Base-by-base conservation (phyloP, 2,113 vertebrate genomes). In the Tenebrosternarchus preto region DNA sequence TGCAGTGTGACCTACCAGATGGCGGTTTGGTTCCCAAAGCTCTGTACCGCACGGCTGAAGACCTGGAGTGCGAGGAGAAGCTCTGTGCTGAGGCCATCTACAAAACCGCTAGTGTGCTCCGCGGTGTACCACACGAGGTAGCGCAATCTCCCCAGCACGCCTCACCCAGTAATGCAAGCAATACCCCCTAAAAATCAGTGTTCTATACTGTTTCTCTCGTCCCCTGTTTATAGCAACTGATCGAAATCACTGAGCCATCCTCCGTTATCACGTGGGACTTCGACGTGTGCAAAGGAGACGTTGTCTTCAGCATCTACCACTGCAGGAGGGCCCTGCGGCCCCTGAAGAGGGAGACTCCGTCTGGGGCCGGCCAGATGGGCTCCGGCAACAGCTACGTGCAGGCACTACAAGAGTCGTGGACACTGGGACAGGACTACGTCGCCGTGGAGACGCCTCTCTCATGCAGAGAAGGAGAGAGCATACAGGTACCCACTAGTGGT, bases 241-340 rank as follows among this genome's bases (percentile, higher is more conserved):
- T 99, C 9, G 95, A 98, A 90, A 96, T 99, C 22, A 91, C 94
- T 56, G 97, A 99, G 0, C 94, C 95, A 5, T 94, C 96, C 0
- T 96, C 96, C 0, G 97, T 99, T 82, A 98, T 99, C 91, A 99
- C 96, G 0, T 99, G 97, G 98, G 98, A 99, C 88, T 99, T 99
- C 68, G 98, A 98, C 0, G 95, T 99, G 82, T 97, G 93, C 85
- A 98, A 98, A 91, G 98, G 98, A 0, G 97, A 99, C 82, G 91
- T 97, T 3, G 90, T 95, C 36, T 99, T 98, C 86, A 96, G 95
- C 85, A 95, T 99, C 86, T 99, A 95, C 80, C 97, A 99, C 85
- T 98, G 96, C 64, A 97, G 94, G 85, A 90, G 94, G 73, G 91
- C 94, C 0, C 96, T 96, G 0, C 96, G 96, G 83, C 93, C 92